Conservation (phyloP, 2,888 invertebrate species). For the Pseudococcus jackbeardsleyi region DNA sequence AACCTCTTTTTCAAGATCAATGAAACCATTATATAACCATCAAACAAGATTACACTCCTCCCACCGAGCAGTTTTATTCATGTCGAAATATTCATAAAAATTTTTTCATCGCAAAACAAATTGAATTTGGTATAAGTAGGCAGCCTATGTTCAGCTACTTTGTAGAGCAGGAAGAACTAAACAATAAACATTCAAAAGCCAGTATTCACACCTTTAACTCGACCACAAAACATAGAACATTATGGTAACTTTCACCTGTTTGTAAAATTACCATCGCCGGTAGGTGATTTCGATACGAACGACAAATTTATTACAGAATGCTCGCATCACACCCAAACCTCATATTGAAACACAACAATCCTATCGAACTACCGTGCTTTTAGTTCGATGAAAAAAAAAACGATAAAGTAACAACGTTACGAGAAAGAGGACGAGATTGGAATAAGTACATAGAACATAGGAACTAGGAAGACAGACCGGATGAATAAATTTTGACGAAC, state of each 20-base stretch:
- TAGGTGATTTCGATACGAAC: constrained; percentile 9
- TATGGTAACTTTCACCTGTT: constrained; percentile 14
- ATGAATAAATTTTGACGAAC: constrained; percentile 53
- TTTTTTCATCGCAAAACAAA: too few species aligned
- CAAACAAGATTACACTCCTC: too few species aligned
- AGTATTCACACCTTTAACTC: constrained; percentile 1
- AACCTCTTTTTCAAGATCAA: too few species aligned
- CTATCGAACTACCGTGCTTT: constrained; percentile 35
- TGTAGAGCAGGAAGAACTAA: neutral
- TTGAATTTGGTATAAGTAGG: too few species aligned
- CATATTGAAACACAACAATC: constrained; percentile 14
- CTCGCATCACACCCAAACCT: constrained; percentile 29
- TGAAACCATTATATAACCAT: too few species aligned
- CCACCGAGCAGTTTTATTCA: too few species aligned
- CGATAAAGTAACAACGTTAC: constrained; percentile 32
- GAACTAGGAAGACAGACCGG: constrained; percentile 36
- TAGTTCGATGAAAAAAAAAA: neutral
- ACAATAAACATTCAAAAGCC: constrained; percentile 23
- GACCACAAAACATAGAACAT: neutral
- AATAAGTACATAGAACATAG: constrained; percentile 12
- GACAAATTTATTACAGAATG: constrained; percentile 43
- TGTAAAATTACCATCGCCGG: constrained; percentile 13
- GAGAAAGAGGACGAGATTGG: neutral
- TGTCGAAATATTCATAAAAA: too few species aligned
- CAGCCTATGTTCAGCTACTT: too few species aligned